Percentiles rank a stretch among this genome's conserved stretches.
phyloP scores from a whole-genome alignment of 2,113 vertebrate genomes.

The Tapirus terrestris region DNA sequence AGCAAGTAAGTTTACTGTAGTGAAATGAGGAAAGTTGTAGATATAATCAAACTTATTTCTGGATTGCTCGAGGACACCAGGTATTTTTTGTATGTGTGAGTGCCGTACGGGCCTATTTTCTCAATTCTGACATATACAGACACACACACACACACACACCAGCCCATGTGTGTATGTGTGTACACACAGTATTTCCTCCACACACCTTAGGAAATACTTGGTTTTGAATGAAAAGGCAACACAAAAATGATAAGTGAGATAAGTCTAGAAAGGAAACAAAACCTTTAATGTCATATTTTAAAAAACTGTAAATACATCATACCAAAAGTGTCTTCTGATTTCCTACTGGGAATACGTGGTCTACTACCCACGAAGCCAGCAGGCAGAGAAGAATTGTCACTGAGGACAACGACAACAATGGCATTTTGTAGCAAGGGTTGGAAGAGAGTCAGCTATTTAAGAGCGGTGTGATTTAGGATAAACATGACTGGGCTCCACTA shows the following conservation, averaged over 20 bases:
- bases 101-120: background rate
- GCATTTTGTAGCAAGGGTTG: background rate
- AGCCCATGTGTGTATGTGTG: too few relatives aligned
- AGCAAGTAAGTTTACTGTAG: background rate
- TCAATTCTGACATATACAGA: background rate
- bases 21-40: background rate
- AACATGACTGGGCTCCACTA: background rate
- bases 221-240: constrained; percentile 38
- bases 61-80: background rate
- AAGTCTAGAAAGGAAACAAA: background rate
- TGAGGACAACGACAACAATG: background rate
- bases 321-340: background rate
- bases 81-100: background rate
- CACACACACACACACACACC: background rate
- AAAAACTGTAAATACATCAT: background rate
- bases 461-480: background rate
- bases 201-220: background rate
- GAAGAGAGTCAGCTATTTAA: background rate
- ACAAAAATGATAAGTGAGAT: background rate
- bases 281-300: background rate
- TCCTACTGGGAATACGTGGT: background rate
- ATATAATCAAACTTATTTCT: background rate
- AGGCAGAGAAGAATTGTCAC: background rate
- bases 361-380: background rate
- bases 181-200: background rate